phyloP scores from a whole-genome alignment of 2,888 invertebrate genomes.

The Cryptocheilus praepositus region DNA sequence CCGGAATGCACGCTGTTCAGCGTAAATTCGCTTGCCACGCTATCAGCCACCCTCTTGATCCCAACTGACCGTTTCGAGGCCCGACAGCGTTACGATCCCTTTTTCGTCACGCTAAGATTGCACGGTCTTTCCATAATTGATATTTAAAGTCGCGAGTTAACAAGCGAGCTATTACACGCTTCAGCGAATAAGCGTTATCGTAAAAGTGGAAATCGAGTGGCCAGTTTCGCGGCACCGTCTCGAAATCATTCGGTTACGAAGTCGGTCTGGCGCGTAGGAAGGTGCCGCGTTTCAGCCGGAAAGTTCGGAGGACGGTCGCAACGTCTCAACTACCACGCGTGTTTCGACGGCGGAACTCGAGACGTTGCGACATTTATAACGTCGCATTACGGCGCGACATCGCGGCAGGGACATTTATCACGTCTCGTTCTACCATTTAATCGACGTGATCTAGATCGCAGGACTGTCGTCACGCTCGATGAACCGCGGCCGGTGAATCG shows the following conservation, averaged over 20 bases:
- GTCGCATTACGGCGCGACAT: slow-evolving; percentile 10
- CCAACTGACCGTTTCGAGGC: too few relatives aligned
- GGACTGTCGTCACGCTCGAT: slow-evolving; percentile 27
- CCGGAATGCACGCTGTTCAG: too few relatives aligned
- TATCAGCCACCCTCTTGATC: too few relatives aligned
- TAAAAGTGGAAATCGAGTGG: slow-evolving; percentile 23
- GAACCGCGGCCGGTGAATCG: slow-evolving; percentile 17
- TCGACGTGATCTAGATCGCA: slow-evolving; percentile 16
- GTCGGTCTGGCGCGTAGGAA: too few relatives aligned
- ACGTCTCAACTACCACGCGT: too few relatives aligned
- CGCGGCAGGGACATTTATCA: slow-evolving; percentile 9
- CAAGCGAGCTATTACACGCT: slow-evolving; percentile 28
- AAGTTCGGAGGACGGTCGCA: too few relatives aligned
- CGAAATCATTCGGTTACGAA: too few relatives aligned
- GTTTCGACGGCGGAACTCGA: background rate
- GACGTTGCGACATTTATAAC: slow-evolving; percentile 6
- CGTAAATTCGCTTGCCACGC: too few relatives aligned
- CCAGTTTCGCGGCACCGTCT: too few relatives aligned
- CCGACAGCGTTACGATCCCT: too few relatives aligned
- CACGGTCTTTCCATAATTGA: slow-evolving; percentile 27
- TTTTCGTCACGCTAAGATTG: background rate
- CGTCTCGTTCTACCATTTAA: slow-evolving; percentile 27
- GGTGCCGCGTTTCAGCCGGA: too few relatives aligned
- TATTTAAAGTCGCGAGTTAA: slow-evolving; percentile 40
- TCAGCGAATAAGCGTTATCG: slow-evolving; percentile 7